These are phyloP conservation scores for Hylaea fasciaria DNA, from an alignment of 2,888 invertebrate species.

Conservation along the genomic window DNA sequence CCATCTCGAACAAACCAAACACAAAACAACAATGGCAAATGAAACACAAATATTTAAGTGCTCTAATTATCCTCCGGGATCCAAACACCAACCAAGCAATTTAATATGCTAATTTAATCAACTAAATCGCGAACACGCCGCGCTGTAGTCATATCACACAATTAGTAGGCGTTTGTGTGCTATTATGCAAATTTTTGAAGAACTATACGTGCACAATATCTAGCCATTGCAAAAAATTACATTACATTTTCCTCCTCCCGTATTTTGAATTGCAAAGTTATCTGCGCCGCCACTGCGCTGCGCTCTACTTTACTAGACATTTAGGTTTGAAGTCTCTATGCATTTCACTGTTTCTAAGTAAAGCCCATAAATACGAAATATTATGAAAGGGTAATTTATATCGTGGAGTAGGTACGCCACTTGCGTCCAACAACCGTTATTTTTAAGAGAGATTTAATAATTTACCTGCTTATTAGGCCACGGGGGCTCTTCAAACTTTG, in stretches of 20 bases:
- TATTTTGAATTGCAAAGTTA: no score
- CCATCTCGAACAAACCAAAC: background rate
- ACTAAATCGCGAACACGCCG: slow-evolving; percentile 26
- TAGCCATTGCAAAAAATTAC: no score
- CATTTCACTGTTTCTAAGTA: no score
- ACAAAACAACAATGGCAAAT: slow-evolving; percentile 13
- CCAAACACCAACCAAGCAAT: slow-evolving; percentile 31
- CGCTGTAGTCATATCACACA: slow-evolving; percentile 21
- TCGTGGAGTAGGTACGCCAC: background rate
- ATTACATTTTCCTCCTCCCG: no score
- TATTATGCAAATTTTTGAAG: background rate
- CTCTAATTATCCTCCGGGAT: slow-evolving; percentile 28
- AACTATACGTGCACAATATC: no score
- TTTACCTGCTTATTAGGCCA: slow-evolving; percentile 10
- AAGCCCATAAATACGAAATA: background rate
- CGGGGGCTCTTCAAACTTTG: slow-evolving; percentile 15
- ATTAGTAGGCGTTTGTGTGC: slow-evolving; percentile 10
- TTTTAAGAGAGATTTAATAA: slow-evolving; percentile 20
- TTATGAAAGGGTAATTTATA: no score
- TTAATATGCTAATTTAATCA: slow-evolving; percentile 38
- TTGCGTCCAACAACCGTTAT: slow-evolving; percentile 14
- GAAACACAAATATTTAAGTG: slow-evolving; percentile 31
- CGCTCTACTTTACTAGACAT: no score
- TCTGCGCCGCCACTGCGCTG: no score
- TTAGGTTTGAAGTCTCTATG: no score